Base-by-base conservation (phyloP, 2,113 vertebrate genomes). In the Cryptotis parvus region DNA sequence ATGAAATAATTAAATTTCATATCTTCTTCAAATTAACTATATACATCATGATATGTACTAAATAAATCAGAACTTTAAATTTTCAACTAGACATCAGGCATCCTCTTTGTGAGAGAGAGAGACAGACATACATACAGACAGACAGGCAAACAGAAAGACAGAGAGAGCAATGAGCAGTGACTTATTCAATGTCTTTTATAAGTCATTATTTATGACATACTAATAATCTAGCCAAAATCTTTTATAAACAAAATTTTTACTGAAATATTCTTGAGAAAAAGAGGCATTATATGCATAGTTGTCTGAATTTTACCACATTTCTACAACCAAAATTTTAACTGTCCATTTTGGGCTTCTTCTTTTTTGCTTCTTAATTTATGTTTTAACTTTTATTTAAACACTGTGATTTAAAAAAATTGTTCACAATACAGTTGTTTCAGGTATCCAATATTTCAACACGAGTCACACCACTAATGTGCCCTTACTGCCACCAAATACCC, bases 121-220 rank as follows among this genome's bases (percentile, higher is more conserved):
- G n/a, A n/a, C n/a, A n/a, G n/a, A n/a, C n/a, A n/a, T n/a, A n/a
- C n/a, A n/a, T n/a, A n/a, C n/a, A n/a, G n/a, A n/a, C n/a, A n/a
- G n/a, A n/a, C n/a, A n/a, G n/a, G n/a, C n/a, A n/a, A n/a, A n/a
- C n/a, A n/a, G n/a, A n/a, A n/a, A n/a, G n/a, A n/a, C n/a, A n/a
- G n/a, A n/a, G n/a, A n/a, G 49, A 92, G 87, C 84, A 94, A n/a
- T 93, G 73, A n/a, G 65, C 79, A 94, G 84, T 96, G 86, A 96
- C 93, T 94, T 95, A 94, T 95, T 93, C 94, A 86, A 27, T 79
- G 81, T 84, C 49, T 58, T 91, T 90, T 89, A 90, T 91, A 94
- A 95, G 88, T 92, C 73, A 90, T 89, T 84, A 90, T 91, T 91
- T 95, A 86, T 84, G 89, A 45, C 58, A 89, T 63, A 79, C 45